phyloP scores from a whole-genome alignment of 1,140 invertebrate species.

The Leptopilina boulardi region DNA sequence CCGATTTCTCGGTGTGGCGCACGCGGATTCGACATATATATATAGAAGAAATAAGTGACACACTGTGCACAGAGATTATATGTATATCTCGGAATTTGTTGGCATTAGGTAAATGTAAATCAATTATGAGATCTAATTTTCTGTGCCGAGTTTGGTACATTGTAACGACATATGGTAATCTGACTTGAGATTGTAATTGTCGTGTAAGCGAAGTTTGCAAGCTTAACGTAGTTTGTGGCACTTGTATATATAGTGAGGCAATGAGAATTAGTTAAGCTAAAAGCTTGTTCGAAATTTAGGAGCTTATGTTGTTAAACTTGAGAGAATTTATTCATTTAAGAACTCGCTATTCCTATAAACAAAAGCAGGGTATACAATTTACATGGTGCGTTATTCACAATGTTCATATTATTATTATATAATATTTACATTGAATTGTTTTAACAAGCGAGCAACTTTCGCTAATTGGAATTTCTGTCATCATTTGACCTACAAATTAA shows the following conservation, averaged over 20 bases:
- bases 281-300: conserved; percentile 21
- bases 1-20: conserved; percentile 33
- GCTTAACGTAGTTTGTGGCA: conserved; percentile 8
- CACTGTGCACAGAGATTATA: not conserved
- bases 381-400: not conserved
- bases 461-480: not conserved
- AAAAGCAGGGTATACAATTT: not conserved
- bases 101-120: not conserved
- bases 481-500: not conserved
- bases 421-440: not conserved
- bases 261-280: conserved; percentile 12
- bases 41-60: not conserved
- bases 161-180: conserved; percentile 19
- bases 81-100: not conserved
- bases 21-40: not conserved
- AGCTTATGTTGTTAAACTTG: conserved; percentile 16
- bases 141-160: not conserved
- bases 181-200: conserved; percentile 29
- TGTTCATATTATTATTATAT: not conserved
- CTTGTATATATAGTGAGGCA: not conserved
- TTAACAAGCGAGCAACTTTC: not conserved
- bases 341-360: not conserved
- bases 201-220: conserved; percentile 2
- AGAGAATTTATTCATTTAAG: conserved; percentile 7
- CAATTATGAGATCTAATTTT: not conserved